Evolutionary conservation across 2,888 invertebrate genomes (phyloP).

Genomic region (Melanargia galathea): DNA sequence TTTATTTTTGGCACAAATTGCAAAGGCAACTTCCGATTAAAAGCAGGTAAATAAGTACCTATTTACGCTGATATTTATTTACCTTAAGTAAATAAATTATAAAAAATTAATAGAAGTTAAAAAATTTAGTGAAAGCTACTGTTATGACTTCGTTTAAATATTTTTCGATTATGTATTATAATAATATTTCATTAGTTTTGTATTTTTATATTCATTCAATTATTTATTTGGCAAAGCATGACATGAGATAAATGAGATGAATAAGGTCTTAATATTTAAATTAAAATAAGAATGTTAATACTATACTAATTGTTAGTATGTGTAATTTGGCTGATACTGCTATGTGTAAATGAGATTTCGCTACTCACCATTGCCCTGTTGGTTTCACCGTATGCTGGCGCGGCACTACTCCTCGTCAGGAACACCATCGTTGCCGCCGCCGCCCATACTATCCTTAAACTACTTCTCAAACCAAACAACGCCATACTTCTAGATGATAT

Average conservation of each 20-base stretch:
- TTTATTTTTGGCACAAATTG: constrained; percentile 1
- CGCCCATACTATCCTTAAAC: constrained; percentile 66
- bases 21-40: neutral
- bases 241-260: constrained; percentile 12
- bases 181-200: neutral
- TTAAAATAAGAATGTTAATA: neutral
- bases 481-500: constrained; percentile 62
- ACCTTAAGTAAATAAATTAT: neutral
- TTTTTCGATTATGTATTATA: neutral
- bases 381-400: constrained; percentile 69
- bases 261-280: constrained; percentile 2
- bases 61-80: neutral
- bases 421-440: constrained; percentile 58
- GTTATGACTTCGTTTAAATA: neutral
- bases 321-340: constrained; percentile 30
- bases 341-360: constrained; percentile 12
- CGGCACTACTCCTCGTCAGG: constrained; percentile 67
- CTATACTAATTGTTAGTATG: constrained; percentile 1
- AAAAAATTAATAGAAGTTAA: neutral
- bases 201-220: neutral
- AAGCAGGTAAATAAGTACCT: neutral
- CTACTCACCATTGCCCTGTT: constrained; percentile 75
- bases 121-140: neutral
- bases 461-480: constrained; percentile 60
- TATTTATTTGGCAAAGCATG: constrained; percentile 9